Evolutionary conservation across 2,113 vertebrate species (phyloP).

Genomic region (Ornithorhynchus anatinus): DNA sequence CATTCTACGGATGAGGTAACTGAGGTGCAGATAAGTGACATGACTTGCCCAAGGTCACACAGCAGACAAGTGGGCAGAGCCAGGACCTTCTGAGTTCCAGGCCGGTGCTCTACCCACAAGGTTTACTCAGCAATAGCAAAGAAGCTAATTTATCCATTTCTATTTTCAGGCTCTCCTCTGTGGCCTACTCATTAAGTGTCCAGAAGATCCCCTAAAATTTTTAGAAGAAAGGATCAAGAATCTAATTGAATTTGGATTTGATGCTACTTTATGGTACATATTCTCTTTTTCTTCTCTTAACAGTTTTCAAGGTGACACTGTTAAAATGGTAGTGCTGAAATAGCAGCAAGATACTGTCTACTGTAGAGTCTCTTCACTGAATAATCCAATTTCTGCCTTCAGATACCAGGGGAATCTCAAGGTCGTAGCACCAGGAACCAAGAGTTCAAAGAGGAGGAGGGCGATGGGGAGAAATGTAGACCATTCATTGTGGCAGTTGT

Average conservation of each 20-base stretch:
- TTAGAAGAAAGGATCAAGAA: constrained; percentile 70
- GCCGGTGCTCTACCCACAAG: too few relatives aligned
- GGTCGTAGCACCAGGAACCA: background rate
- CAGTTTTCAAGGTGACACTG: background rate
- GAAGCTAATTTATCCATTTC: background rate
- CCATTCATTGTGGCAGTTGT: background rate
- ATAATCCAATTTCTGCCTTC: background rate
- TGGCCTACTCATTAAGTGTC: constrained; percentile 54
- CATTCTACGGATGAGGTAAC: too few relatives aligned
- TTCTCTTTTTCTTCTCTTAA: background rate
- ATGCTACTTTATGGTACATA: constrained; percentile 57
- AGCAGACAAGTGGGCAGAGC: too few relatives aligned
- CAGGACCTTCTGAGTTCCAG: too few relatives aligned
- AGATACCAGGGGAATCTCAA: background rate
- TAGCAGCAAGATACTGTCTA: background rate
- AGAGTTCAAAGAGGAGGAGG: background rate
- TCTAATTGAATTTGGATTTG: constrained; percentile 57
- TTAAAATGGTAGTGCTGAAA: background rate
- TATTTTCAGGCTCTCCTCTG: constrained; percentile 60
- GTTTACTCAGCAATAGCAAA: background rate
- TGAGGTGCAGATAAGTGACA: too few relatives aligned
- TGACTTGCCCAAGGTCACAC: too few relatives aligned
- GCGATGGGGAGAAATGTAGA: background rate
- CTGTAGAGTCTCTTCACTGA: background rate
- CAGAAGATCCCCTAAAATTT: constrained; percentile 64